These are phyloP conservation scores for Caenorhabditis afra DNA, from an alignment of 2,888 invertebrate species.

Conservation along the genomic window DNA sequence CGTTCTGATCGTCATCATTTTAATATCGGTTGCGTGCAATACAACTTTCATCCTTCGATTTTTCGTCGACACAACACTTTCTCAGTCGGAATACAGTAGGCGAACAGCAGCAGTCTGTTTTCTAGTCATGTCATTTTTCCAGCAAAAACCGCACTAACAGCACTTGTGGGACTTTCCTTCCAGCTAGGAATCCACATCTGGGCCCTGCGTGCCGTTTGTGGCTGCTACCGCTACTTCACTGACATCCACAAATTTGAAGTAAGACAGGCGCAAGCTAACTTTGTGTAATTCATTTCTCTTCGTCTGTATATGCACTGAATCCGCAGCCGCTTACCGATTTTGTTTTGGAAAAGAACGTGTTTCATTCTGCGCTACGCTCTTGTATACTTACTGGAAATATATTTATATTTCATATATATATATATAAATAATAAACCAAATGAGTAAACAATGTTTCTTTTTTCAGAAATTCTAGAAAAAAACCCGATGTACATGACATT, in stretches of 20 bases:
- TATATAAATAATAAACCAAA: background rate
- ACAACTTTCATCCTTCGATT: constrained; percentile 60
- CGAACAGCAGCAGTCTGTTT: too few relatives aligned
- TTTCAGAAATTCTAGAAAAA: constrained; percentile 13
- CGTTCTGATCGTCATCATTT: constrained; percentile 64
- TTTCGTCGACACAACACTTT: constrained; percentile 53
- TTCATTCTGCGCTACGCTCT: background rate
- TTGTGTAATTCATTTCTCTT: constrained; percentile 50
- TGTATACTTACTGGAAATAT: background rate
- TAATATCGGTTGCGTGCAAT: constrained; percentile 66
- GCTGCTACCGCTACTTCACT: constrained; percentile 69
- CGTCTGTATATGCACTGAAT: constrained; percentile 28
- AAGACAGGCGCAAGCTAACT: constrained; percentile 56
- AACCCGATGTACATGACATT: constrained; percentile 11
- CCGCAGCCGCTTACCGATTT: background rate
- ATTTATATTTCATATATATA: background rate
- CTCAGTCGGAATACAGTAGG: constrained; percentile 55
- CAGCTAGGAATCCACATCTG: constrained; percentile 69
- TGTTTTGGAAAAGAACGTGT: constrained; percentile 2
- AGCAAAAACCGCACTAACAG: constrained; percentile 56
- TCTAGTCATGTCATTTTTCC: constrained; percentile 4
- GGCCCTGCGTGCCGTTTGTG: constrained; percentile 70
- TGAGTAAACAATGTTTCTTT: background rate
- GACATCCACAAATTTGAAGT: constrained; percentile 65
- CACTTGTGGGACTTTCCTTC: constrained; percentile 57